Evolutionary conservation across 2,888 invertebrate genomes (phyloP).

Genomic region (Parnassius orleans): DNA sequence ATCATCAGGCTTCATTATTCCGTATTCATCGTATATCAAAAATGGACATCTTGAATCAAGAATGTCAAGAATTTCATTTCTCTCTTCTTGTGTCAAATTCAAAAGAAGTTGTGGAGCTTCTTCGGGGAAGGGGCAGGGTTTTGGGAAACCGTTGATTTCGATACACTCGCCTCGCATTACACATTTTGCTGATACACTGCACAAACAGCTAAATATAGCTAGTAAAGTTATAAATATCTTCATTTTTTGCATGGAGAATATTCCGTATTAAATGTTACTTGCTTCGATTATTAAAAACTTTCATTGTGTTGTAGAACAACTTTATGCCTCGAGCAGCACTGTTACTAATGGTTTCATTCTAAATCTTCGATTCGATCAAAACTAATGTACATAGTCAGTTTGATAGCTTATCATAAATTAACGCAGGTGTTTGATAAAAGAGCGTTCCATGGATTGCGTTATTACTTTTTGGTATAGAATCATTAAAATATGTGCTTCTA

Average conservation of each 20-base stretch:
- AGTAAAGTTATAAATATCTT: constrained; percentile 15
- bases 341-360: constrained; percentile 22
- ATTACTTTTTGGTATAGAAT: constrained; percentile 28
- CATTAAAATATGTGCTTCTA: constrained; percentile 28
- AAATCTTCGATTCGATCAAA: constrained; percentile 35
- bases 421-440: constrained; percentile 61
- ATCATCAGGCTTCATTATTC: constrained; percentile 48
- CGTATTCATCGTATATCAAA: constrained; percentile 65
- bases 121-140: constrained; percentile 48
- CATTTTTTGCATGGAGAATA: constrained; percentile 21
- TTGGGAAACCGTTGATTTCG: constrained; percentile 43
- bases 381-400: constrained; percentile 39
- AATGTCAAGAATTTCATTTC: constrained; percentile 50
- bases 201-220: constrained; percentile 26
- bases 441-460: constrained; percentile 27
- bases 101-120: constrained; percentile 45
- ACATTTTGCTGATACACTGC: constrained; percentile 50
- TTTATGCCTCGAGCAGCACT: neutral
- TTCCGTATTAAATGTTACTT: neutral
- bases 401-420: constrained; percentile 60
- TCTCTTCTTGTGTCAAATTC: constrained; percentile 52
- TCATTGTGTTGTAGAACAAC: constrained; percentile 12
- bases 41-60: constrained; percentile 83
- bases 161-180: constrained; percentile 56
- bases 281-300: constrained; percentile 8